Percentiles rank a stretch among this genome's conserved stretches.
phyloP scores from a whole-genome alignment of 1,140 invertebrate genomes.

The Physella acuta region DNA sequence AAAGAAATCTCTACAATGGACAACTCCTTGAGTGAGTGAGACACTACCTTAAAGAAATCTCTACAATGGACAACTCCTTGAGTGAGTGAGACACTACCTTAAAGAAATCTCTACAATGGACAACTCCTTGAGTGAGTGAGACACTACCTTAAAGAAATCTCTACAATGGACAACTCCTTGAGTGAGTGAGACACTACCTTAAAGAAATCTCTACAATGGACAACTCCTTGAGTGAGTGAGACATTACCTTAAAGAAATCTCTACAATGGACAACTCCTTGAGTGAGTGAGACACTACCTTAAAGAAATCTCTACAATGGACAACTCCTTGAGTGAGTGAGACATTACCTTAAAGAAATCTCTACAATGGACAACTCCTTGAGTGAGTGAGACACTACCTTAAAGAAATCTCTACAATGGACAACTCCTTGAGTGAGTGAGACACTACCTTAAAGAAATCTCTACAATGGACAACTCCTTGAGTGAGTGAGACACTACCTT shows the following conservation, averaged over 20 bases:
- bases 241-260: conserved; percentile 81
- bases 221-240: conserved; percentile 80
- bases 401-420: conserved; percentile 80
- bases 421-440: conserved; percentile 80
- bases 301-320: conserved; percentile 80
- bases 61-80: conserved; percentile 79
- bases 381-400: conserved; percentile 71
- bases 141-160: conserved; percentile 81
- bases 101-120: conserved; percentile 80
- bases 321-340: conserved; percentile 80
- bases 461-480: conserved; percentile 79
- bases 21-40: conserved; percentile 80
- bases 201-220: conserved; percentile 80
- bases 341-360: conserved; percentile 81
- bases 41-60: conserved; percentile 81
- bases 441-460: conserved; percentile 81
- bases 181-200: conserved; percentile 71
- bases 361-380: conserved; percentile 79
- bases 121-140: conserved; percentile 80
- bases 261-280: conserved; percentile 79
- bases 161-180: conserved; percentile 79
- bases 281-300: conserved; percentile 71
- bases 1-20: conserved; percentile 80
- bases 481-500: conserved; percentile 71
- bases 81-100: conserved; percentile 71